Base-by-base conservation (phyloP, 2,797 vertebrate species). In the Pangasius djambal region DNA sequence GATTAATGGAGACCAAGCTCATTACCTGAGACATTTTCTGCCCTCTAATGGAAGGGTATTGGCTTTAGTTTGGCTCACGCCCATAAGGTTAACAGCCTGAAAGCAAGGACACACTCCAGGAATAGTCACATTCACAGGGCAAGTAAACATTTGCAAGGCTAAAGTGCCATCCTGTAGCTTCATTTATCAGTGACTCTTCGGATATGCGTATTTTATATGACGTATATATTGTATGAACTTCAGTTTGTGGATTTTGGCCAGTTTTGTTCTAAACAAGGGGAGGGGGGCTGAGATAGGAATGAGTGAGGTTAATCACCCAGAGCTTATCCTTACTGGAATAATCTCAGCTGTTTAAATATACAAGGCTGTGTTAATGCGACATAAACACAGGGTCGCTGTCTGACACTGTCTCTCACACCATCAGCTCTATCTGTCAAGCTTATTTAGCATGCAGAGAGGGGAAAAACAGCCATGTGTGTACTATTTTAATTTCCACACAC, bases 331-430 rank as follows among this genome's bases (percentile, higher is more conserved):
- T 25, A 69, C 74, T 82, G 82, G 20, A 85, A 79, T 87, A 70
- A 90, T 79, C 86, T 61, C 86, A 70, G 74, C 86, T 87, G 89
- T 89, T 83, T 83, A 87, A 87, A 87, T 72, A 69, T 81, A 89
- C 81, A 7, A 69, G 72, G 74, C 52, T 61, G 57, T 61, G 87
- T 86, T 90, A 88, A 90, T 88, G 83, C 25, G 22, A 88, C 55
- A 84, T 31, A 70, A 83, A 75, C 40, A 59, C 44, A 77, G 67
- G 48, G 40, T 31, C 31, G 44, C 48, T 25, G 10, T 28, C 25
- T 72, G 25, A 82, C 79, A 74, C 70, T 61, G 15, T 48, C 16
- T 57, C 78, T 20, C 48, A 70, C 77, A 72, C 55, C 0, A 40
- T 74, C 5, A 5, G 37, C 52, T 40, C 79, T 40, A 61, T 37